Conservation (phyloP, 92 coral and sea anemone genomes). For the Parazoanthus atlanticus region DNA sequence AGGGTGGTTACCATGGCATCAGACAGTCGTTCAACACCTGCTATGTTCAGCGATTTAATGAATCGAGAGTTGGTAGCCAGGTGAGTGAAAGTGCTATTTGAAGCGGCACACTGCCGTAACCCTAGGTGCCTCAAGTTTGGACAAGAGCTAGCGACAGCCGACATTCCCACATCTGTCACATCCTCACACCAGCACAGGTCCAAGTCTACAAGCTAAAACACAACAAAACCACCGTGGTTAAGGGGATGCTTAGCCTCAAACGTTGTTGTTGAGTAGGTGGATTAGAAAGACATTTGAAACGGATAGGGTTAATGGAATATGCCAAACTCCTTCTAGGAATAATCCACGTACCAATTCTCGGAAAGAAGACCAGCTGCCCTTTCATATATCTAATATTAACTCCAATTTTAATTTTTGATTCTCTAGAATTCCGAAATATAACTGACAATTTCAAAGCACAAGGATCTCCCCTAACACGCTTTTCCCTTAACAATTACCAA, state of each 20-base stretch:
- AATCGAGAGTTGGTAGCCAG: slow-evolving; percentile 61
- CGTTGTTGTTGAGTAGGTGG: too few relatives aligned
- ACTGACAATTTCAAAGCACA: too few relatives aligned
- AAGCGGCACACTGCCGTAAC: slow-evolving; percentile 75
- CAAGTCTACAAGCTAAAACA: slow-evolving; percentile 63
- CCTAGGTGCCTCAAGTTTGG: slow-evolving; percentile 56
- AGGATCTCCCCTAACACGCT: too few relatives aligned
- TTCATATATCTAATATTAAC: too few relatives aligned
- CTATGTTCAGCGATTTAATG: slow-evolving; percentile 69
- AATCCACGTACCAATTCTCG: too few relatives aligned
- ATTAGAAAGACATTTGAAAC: too few relatives aligned
- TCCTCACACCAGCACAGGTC: slow-evolving; percentile 93
- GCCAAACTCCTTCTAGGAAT: too few relatives aligned
- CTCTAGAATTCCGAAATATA: too few relatives aligned
- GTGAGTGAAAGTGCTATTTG: slow-evolving; percentile 52
- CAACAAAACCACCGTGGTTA: not conserved
- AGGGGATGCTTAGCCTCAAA: not conserved
- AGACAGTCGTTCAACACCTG: slow-evolving; percentile 65
- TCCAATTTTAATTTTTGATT: too few relatives aligned
- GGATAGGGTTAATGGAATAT: too few relatives aligned
- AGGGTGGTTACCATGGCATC: slow-evolving; percentile 61
- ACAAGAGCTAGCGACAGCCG: slow-evolving; percentile 62
- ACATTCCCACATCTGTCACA: slow-evolving; percentile 74
- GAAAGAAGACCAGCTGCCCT: too few relatives aligned
- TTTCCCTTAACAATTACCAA: too few relatives aligned